Evolutionary conservation across 2,888 invertebrate genomes (phyloP).

Genomic region (Apamea epomidion): DNA sequence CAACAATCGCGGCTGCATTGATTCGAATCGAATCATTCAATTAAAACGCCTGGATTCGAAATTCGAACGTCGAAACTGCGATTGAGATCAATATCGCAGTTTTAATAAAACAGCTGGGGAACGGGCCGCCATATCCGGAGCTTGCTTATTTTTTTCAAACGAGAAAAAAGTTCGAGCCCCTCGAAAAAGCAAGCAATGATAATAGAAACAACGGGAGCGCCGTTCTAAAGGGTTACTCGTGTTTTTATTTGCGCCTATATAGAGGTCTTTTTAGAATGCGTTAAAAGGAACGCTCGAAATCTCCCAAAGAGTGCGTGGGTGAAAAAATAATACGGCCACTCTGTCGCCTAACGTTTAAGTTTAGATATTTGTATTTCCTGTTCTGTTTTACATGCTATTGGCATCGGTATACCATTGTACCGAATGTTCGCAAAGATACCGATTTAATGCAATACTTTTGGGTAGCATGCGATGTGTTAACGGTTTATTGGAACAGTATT

Average conservation of each 20-base stretch:
- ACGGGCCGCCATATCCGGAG: slow-evolving; percentile 86
- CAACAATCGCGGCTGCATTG: slow-evolving; percentile 79
- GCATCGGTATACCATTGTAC: slow-evolving; percentile 24
- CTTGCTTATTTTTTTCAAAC: slow-evolving; percentile 82
- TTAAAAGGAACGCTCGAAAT: slow-evolving; percentile 81
- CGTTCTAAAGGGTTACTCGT: slow-evolving; percentile 85
- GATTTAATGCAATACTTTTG: slow-evolving; percentile 51
- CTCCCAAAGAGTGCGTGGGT: slow-evolving; percentile 76
- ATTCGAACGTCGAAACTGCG: slow-evolving; percentile 74
- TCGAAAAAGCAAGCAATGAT: slow-evolving; percentile 86
- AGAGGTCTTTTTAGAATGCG: slow-evolving; percentile 81
- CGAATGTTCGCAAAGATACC: slow-evolving; percentile 37
- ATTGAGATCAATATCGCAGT: slow-evolving; percentile 87
- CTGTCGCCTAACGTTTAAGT: slow-evolving; percentile 70
- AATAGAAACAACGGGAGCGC: slow-evolving; percentile 87
- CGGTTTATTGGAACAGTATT: slow-evolving; percentile 43
- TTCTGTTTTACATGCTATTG: slow-evolving; percentile 65
- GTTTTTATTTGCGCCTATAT: slow-evolving; percentile 84
- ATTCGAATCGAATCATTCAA: slow-evolving; percentile 82
- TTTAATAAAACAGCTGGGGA: slow-evolving; percentile 89
- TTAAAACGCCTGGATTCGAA: slow-evolving; percentile 77
- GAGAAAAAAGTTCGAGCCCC: slow-evolving; percentile 80
- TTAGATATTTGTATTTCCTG: slow-evolving; percentile 69
- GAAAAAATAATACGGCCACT: slow-evolving; percentile 76
- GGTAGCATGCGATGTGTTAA: slow-evolving; percentile 44